These are phyloP conservation scores for Microchrysa polita DNA, from an alignment of 2,888 invertebrate species.

Conservation along the genomic window DNA sequence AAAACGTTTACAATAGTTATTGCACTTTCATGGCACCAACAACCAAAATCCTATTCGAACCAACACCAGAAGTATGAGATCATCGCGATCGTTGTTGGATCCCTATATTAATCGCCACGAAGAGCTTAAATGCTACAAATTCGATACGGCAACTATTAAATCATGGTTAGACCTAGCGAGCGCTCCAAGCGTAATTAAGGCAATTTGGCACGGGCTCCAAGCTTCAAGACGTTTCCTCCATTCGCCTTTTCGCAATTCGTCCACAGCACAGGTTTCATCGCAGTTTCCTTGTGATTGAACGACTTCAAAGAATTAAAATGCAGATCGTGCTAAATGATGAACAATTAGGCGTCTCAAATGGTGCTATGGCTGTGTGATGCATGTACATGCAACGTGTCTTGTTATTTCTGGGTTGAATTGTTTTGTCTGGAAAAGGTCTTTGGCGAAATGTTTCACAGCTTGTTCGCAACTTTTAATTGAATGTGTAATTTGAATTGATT, in stretches of 20 bases:
- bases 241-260: neutral
- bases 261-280: neutral
- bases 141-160: neutral
- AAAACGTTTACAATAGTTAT: too few relatives aligned
- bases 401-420: constrained; percentile 7
- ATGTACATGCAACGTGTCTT: neutral
- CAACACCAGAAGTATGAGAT: neutral
- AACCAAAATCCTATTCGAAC: too few relatives aligned
- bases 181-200: constrained; percentile 14
- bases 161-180: neutral
- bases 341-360: constrained; percentile 22
- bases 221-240: neutral
- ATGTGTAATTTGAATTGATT: too few relatives aligned
- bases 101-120: neutral
- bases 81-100: neutral
- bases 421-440: neutral
- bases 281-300: neutral
- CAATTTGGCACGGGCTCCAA: constrained; percentile 7
- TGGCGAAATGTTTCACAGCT: too few relatives aligned
- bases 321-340: neutral
- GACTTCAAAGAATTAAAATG: neutral
- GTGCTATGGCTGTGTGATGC: neutral
- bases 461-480: too few relatives aligned
- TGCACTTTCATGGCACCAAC: too few relatives aligned
- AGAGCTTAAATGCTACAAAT: neutral